Conservation (phyloP, 2,797 vertebrate genomes). For the Labroides dimidiatus region DNA sequence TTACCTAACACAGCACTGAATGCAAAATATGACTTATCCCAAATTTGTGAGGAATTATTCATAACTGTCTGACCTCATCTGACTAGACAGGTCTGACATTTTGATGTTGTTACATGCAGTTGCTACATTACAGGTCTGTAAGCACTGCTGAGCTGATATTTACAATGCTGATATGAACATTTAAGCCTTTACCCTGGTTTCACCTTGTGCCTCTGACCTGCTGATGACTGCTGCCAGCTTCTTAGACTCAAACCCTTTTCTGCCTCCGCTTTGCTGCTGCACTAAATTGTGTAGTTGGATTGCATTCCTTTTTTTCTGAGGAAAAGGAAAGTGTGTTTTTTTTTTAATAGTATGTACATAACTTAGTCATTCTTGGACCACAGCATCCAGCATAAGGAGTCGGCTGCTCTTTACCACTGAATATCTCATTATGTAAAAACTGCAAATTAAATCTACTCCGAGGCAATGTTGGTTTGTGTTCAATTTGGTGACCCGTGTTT, state of each 20-base stretch:
- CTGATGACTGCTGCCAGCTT: slow-evolving; percentile 25
- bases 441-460: too few relatives aligned
- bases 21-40: slow-evolving; percentile 14
- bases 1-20: slow-evolving; percentile 31
- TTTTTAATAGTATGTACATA: too few relatives aligned
- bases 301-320: too few relatives aligned
- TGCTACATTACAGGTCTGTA: slow-evolving; percentile 45
- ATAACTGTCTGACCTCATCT: slow-evolving; percentile 44
- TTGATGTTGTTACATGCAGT: slow-evolving; percentile 49
- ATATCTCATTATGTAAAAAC: too few relatives aligned
- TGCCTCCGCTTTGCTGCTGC: neutral
- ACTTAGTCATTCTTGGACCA: too few relatives aligned
- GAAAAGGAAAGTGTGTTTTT: too few relatives aligned
- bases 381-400: too few relatives aligned
- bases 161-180: slow-evolving; percentile 53
- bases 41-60: slow-evolving; percentile 52
- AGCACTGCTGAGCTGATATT: slow-evolving; percentile 43
- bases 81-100: slow-evolving; percentile 53
- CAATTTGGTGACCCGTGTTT: too few relatives aligned
- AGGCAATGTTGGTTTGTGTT: too few relatives aligned
- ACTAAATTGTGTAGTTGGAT: neutral
- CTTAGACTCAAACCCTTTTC: slow-evolving; percentile 21
- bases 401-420: too few relatives aligned
- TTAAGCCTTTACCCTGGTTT: slow-evolving; percentile 42
- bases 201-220: slow-evolving; percentile 52